Evolutionary conservation across 2,113 vertebrate genomes (phyloP), one percentile per base, ranked within the genome.

Genomic region (Oenanthe melanoleuca): DNA sequence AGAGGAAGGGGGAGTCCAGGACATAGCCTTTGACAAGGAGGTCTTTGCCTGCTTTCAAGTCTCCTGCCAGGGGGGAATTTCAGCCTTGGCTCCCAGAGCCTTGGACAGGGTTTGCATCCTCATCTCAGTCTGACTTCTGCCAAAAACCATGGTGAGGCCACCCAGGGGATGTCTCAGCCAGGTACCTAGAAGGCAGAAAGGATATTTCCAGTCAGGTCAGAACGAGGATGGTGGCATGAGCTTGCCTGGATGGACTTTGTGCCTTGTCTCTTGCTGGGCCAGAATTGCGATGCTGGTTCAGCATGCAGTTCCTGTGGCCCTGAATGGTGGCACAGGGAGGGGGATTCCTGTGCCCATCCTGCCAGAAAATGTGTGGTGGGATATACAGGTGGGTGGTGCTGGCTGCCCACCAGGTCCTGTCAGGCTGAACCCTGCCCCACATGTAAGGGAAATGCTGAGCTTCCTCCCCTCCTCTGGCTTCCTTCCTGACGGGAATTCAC

Each of bases 401-500:
- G 1, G 80, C 86, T 72, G 78, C 29, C 74, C 20, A 37, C 56
- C 7, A 2, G 0, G 71, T 11, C 29, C 28, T 65, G 56, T 60
- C 23, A 0, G 72, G 59, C 64, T 52, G 14, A 26, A 33, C 65
- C 44, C 61, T 89, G 45, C 64, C 20, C n/a, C 64, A 44, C 52
- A 22, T 82, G 86, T 88, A 84, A 80, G 86, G 96, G 72, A 97
- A 96, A 72, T 8, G 8, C 56, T 52, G 52, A 83, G 52, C 75
- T 95, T 97, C 96, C 94, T 91, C 72, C n/a, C 95, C 82, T 93
- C 79, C 94, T 95, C 63, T 86, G 34, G 44, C 92, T 95, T 96
- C 94, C 95, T 97, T 97, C 95, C 95, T 95, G 95, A 94, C 0
- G 0, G 92, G 94, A 97, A 96, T 92, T 94, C 26, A 71, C 40